These are phyloP conservation scores for Sardina pilchardus DNA, from an alignment of 2,113 vertebrate species.

Conservation along the genomic window DNA sequence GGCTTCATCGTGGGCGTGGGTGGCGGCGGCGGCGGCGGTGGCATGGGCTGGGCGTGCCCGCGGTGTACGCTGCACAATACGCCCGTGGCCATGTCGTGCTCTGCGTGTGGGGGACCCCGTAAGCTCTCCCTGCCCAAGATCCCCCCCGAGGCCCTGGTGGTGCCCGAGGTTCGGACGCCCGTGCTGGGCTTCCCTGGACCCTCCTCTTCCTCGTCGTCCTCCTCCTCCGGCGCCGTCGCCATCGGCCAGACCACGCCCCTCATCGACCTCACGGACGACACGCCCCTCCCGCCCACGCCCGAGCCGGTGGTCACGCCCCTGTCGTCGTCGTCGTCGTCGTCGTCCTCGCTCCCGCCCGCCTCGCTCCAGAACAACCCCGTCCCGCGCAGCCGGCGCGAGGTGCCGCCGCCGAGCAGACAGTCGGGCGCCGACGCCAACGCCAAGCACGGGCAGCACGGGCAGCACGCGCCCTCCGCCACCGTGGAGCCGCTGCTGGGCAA, in stretches of 20 bases:
- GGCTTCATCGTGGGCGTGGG: conserved; percentile 19
- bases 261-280: conserved; percentile 77
- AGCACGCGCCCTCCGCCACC: conserved; percentile 71
- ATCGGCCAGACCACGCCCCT: conserved; percentile 50
- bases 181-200: conserved; percentile 74
- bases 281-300: conserved; percentile 59
- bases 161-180: conserved; percentile 88
- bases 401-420: conserved; percentile 78
- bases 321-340: conserved; percentile 50
- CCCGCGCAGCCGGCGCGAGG: conserved; percentile 90
- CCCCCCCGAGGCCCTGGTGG: conserved; percentile 92
- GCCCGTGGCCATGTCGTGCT: conserved; percentile 89
- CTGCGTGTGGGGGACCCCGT: conserved; percentile 89
- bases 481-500: conserved; percentile 78
- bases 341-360: conserved; percentile 74
- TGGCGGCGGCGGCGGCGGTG: too few species aligned
- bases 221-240: conserved; percentile 63
- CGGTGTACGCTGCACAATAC: conserved; percentile 95
- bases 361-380: conserved; percentile 92
- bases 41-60: conserved; percentile 91
- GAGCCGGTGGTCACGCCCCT: conserved; percentile 63
- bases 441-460: conserved; percentile 56
- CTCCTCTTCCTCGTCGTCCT: not conserved
- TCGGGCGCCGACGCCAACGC: conserved; percentile 60
- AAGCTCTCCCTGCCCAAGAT: conserved; percentile 95